Base-by-base conservation (phyloP, 2,113 vertebrate genomes). In the Oreotrochilus melanogaster region DNA sequence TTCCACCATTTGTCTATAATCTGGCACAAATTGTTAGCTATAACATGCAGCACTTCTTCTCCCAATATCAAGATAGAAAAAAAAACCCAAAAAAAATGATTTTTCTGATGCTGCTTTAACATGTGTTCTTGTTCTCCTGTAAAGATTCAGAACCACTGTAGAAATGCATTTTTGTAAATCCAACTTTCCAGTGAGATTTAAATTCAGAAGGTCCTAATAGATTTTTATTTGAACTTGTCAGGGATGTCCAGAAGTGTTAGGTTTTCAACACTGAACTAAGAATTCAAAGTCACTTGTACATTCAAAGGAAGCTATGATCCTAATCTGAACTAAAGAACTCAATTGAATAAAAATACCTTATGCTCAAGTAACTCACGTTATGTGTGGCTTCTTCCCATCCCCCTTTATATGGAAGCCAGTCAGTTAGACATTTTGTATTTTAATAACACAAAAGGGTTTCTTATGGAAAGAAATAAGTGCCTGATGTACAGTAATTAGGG, bases 261-360 rank as follows among this genome's bases (percentile, higher is more conserved):
- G 92, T 96, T 97, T 97, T 88, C 84, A 93, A 57, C 47, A 64
- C 35, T 90, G 92, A 94, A 88, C 78, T 94, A 86, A 92, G 81
- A 89, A 84, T 65, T 96, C 91, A 91, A 93, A 95, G 91, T 94
- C 92, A 89, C 78, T 80, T 54, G 71, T 81, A 95, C 65, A 78
- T 89, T 96, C 86, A 96, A 93, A 94, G 74, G 80, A 91, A 97
- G 67, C 69, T 96, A 96, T 96, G 93, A 96, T 96, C 92, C 95
- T 98, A 97, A 97, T 97, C 96, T 98, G 96, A 97, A 97, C 94
- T 97, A 97, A 98, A 93, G 80, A 70, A 66, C 80, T 96, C 91
- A 88, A 72, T 3, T 97, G 96, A 97, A 97, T 92, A 97, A 94
- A 97, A 97, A 92, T 94, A 98, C 69, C 90, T 96, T 95, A 96